Evolutionary conservation across 2,888 invertebrate species (phyloP).

Genomic region (Trachelus iudaicus): DNA sequence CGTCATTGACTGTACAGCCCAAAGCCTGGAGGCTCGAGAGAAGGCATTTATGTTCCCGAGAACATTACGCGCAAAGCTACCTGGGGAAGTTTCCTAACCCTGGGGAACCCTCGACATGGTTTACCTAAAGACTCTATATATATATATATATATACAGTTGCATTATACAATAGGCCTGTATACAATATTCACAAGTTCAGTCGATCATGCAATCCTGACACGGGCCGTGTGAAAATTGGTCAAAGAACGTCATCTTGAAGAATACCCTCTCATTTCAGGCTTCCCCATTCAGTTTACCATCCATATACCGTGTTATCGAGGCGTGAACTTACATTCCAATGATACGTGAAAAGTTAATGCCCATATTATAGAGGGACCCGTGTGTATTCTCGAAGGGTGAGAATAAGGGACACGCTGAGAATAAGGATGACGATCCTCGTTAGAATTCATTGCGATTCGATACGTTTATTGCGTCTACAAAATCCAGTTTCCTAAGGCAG

Average conservation of each 20-base stretch:
- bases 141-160: neutral
- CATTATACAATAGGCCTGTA: neutral
- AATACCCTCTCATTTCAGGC: neutral
- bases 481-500: neutral
- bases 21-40: slow-evolving; percentile 30
- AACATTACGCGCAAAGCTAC: slow-evolving; percentile 18
- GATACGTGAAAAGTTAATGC: neutral
- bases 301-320: neutral
- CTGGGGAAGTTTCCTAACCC: slow-evolving; percentile 37
- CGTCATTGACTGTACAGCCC: neutral
- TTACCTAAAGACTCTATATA: slow-evolving; percentile 7
- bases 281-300: neutral
- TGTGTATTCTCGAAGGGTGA: neutral
- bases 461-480: neutral
- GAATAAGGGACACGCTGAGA: neutral
- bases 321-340: neutral
- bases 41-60: slow-evolving; percentile 39
- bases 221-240: neutral
- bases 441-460: neutral
- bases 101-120: slow-evolving; percentile 34
- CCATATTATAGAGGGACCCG: neutral
- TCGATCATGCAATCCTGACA: neutral
- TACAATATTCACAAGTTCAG: neutral
- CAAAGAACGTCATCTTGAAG: neutral
- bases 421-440: neutral